Evolutionary conservation across 2,113 vertebrate species (phyloP), one percentile per base, ranked within the genome.

Genomic region (Chrysemys picta): DNA sequence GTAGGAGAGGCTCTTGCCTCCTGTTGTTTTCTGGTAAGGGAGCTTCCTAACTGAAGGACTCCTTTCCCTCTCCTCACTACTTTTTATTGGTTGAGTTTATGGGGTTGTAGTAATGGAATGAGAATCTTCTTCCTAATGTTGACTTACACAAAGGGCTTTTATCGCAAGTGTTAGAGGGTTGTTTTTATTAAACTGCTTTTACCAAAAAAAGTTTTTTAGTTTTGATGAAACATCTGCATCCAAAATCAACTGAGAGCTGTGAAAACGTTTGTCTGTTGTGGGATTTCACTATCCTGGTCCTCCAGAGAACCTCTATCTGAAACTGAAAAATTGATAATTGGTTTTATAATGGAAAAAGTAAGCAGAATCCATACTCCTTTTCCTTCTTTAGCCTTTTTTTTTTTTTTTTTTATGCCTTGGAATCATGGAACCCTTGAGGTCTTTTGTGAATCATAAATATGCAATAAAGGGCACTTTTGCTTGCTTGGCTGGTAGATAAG

Each of bases 261-360:
- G 35, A 69, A 69, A 69, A 35, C 17, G 19, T 69, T 17, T n/a
- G 35, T 35, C 17, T 69, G 7, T 65, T 69, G 35, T 69, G 65
- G 21, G 84, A 65, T 16, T 53, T 22, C 52, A 76, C 42, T 45
- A 5, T 93, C 27, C 3, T 76, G 4, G 6, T 80, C 82, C 10
- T 90, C 65, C 80, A 8, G 19, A 87, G 52, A 31, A 31, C 69
- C 19, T 16, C 86, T 35, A 0, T 2, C 2, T 1, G 45, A 7
- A 92, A 42, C 80, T 7, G 1, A 85, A 65, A 85, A 94, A 82
- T 76, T 13, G 8, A 12, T 75, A 5, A 27, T 10, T 93, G 1
- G 14, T 84, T 87, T 83, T 85, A 53, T 94, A 1, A 84, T 82
- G 24, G 10, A 42, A 13, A 76, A 91, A 95, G 80, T 27, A 82